phyloP scores from a whole-genome alignment of 2,113 vertebrate genomes.

The Oncorhynchus mykiss region DNA sequence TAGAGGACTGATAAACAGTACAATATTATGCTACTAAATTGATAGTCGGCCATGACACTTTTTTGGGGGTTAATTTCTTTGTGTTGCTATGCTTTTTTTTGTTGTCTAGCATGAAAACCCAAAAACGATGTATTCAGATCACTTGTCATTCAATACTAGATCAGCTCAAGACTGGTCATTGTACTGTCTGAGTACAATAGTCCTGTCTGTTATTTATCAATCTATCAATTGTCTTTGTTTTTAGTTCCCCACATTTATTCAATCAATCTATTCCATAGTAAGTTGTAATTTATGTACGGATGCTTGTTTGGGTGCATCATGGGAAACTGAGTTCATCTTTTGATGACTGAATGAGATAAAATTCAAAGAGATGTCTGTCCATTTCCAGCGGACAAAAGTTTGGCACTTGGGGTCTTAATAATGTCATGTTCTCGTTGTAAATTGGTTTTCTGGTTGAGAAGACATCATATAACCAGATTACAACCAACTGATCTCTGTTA shows the following conservation, averaged over 20 bases:
- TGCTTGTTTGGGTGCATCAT: constrained; percentile 76
- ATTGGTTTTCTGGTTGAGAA: no score
- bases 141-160: constrained; percentile 29
- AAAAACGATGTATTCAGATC: constrained; percentile 33
- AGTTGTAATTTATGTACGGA: constrained; percentile 71
- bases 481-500: no score
- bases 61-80: constrained; percentile 38
- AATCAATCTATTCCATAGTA: constrained; percentile 77
- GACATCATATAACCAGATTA: no score
- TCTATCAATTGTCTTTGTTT: constrained; percentile 74
- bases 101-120: constrained; percentile 45
- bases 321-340: constrained; percentile 58
- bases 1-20: background rate
- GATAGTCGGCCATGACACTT: background rate
- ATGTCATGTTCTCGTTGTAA: no score
- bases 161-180: background rate
- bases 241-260: constrained; percentile 76
- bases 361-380: background rate
- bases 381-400: background rate
- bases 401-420: background rate
- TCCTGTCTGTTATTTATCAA: constrained; percentile 62
- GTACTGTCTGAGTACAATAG: constrained; percentile 50
- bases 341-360: constrained; percentile 41
- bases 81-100: constrained; percentile 25
- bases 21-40: background rate